Base-by-base conservation (phyloP, 1,140 invertebrate genomes). In the Macrocentrus cingulum region DNA sequence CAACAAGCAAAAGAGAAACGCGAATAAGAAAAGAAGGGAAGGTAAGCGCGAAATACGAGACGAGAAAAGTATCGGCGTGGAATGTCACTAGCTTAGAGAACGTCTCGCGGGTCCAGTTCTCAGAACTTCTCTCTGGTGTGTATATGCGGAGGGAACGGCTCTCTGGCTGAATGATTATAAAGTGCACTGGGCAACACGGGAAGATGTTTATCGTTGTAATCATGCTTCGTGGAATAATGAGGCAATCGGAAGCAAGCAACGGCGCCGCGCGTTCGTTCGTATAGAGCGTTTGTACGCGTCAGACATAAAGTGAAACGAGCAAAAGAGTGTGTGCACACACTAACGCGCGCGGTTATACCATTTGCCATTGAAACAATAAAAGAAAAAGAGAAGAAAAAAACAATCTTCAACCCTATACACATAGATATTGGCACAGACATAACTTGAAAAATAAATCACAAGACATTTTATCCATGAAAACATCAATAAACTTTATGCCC, bases 141-240 rank as follows among this genome's bases (percentile, higher is more conserved):
- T n/a, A n/a, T n/a, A n/a, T n/a, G n/a, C n/a, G n/a, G 25, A 29
- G 25, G 64, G 66, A 67, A 71, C 66, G 67, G 66, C 66, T 71
- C 63, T 67, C 55, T 50, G 46, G 68, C 70, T 73, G 64, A 70
- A 72, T 72, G 74, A 75, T 72, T 73, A 72, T 73, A 69, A 71
- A 71, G 65, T 63, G 65, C 68, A 70, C 61, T 60, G 65, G 64
- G 62, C 51, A 64, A 71, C 67, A 67, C 65, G 66, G 60, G 57
- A 64, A 74, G 68, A 72, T 74, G 71, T 70, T 74, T 73, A 75
- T 75, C 71, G 65, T 68, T 62, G 61, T 70, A 70, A 72, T 77
- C 69, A 69, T 66, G 65, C 62, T 68, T 69, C 65, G 66, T 59
- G 69, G 67, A 70, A 74, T 75, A 57, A 57, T 50, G 36, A 29